Conservation (phyloP, 2,888 invertebrate genomes). For the Petrolisthes manimaculis region DNA sequence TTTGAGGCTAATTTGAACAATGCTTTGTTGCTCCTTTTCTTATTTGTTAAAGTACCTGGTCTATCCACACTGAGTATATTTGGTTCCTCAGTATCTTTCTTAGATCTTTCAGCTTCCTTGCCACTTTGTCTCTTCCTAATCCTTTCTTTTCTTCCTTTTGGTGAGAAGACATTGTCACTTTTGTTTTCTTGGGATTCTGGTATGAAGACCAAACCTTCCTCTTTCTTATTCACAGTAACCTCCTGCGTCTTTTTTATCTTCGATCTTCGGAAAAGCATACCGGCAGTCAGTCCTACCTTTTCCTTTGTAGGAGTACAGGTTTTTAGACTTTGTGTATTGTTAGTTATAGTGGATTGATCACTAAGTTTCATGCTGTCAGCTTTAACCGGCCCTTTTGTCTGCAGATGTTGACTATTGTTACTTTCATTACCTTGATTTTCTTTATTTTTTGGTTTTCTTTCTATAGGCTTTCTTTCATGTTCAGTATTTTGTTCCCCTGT, state of each 20-base stretch:
- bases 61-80: no score
- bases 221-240: not conserved
- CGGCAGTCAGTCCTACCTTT: not conserved
- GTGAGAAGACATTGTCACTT: slow-evolving; percentile 43
- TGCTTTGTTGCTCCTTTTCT: no score
- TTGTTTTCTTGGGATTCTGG: slow-evolving; percentile 51
- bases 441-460: not conserved
- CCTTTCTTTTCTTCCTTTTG: not conserved
- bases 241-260: slow-evolving; percentile 11
- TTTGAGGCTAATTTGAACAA: no score
- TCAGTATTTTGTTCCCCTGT: not conserved
- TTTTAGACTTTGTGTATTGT: not conserved
- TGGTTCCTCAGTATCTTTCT: no score
- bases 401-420: no score
- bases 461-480: not conserved
- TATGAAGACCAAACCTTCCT: not conserved
- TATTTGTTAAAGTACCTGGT: no score
- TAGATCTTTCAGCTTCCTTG: no score
- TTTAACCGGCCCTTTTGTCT: no score
- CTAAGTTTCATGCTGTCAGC: no score
- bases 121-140: not conserved
- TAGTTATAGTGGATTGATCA: not conserved
- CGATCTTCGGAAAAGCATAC: slow-evolving; percentile 21
- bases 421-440: not conserved
- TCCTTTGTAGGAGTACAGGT: not conserved